Conservation (phyloP, 1,140 invertebrate genomes). For the Drosophila asahinai region DNA sequence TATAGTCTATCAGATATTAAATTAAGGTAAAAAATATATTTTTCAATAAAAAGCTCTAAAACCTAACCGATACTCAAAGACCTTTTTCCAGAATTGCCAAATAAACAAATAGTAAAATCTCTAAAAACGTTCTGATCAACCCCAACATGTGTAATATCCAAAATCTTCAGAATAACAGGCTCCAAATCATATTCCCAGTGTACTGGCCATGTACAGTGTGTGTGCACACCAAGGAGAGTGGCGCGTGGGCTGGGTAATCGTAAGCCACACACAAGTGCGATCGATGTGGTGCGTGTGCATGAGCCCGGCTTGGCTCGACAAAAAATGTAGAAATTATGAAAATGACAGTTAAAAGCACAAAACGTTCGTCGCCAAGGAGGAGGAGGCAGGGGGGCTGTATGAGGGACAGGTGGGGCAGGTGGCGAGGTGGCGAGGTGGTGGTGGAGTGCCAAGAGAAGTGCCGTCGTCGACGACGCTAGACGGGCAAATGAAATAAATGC, state of each 20-base stretch:
- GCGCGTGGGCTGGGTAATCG: constrained; percentile 77
- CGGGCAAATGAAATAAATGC: constrained; percentile 78
- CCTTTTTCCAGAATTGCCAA: too few relatives aligned
- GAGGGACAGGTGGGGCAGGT: constrained; percentile 14
- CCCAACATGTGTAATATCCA: too few relatives aligned
- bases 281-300: constrained; percentile 46
- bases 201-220: constrained; percentile 14
- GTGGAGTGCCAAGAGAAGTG: constrained; percentile 22
- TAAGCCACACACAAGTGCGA: constrained; percentile 56
- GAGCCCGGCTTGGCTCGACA: constrained; percentile 27
- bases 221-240: constrained; percentile 31
- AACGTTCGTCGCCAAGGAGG: constrained; percentile 36
- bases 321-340: constrained; percentile 80
- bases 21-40: background rate
- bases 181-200: background rate
- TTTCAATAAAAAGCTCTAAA: background rate
- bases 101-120: background rate
- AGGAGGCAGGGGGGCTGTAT: background rate
- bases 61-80: background rate
- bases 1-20: too few relatives aligned
- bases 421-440: background rate
- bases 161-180: background rate
- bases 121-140: background rate
- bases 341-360: constrained; percentile 81
- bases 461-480: constrained; percentile 43